A percentile compares a stretch with the other conserved stretches of the same genome.
phyloP scores from a whole-genome alignment of 2,797 vertebrate genomes.

The Falco naumanni region DNA sequence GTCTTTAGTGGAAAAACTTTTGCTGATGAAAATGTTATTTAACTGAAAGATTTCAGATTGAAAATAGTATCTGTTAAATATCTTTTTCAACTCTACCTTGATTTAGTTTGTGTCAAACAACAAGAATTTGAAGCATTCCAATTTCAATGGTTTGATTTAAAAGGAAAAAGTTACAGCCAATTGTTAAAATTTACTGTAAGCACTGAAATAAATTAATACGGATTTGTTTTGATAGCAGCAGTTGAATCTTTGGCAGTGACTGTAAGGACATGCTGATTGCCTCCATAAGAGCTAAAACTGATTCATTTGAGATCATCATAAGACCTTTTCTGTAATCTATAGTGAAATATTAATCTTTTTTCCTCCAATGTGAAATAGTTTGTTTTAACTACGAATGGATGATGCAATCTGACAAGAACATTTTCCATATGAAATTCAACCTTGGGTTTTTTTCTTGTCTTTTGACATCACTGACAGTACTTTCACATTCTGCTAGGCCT shows the following conservation, averaged over 20 bases:
- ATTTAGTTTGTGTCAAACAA: not conserved
- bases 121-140: not conserved
- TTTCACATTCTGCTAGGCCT: not conserved
- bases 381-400: not conserved
- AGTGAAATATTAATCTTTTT: not conserved
- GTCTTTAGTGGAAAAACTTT: not conserved
- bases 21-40: not conserved
- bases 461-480: not conserved
- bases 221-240: constrained; percentile 21
- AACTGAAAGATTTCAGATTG: not conserved
- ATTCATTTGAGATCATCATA: constrained; percentile 6
- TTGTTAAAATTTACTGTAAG: constrained; percentile 30
- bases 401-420: not conserved
- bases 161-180: not conserved
- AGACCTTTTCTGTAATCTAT: not conserved
- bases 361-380: not conserved
- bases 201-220: constrained; percentile 45
- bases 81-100: not conserved
- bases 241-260: not conserved
- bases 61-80: not conserved
- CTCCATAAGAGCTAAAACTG: not conserved
- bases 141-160: constrained; percentile 17
- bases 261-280: not conserved
- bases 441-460: not conserved
- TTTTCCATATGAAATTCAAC: not conserved